A percentile compares a stretch with the other conserved stretches of the same genome.
Evolutionary conservation across 2,113 vertebrate genomes (phyloP).

Genomic region (Recurvirostra avosetta): DNA sequence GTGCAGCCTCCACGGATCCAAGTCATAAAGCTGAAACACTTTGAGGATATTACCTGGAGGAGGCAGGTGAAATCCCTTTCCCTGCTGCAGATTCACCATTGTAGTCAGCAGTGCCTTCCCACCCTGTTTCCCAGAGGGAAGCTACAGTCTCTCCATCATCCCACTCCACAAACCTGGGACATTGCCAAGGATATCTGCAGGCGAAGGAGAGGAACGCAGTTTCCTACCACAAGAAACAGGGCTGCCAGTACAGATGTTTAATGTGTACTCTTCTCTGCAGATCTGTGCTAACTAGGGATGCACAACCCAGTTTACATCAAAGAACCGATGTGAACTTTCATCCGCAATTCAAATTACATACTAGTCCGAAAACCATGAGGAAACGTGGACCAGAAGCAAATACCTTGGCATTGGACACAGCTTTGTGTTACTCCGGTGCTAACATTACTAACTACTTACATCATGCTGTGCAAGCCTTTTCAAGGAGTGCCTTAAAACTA

Average conservation of each 20-base stretch:
- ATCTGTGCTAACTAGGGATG: background rate
- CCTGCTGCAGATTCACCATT: background rate
- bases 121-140: background rate
- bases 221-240: slow-evolving; percentile 16
- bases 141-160: background rate
- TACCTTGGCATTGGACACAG: background rate
- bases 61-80: background rate
- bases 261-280: background rate
- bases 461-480: background rate
- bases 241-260: background rate
- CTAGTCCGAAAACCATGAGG: background rate
- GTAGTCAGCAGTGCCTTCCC: background rate
- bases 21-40: background rate
- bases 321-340: background rate
- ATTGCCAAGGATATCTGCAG: background rate
- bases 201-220: background rate
- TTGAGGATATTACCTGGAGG: background rate
- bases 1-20: background rate
- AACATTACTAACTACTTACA: background rate
- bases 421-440: background rate
- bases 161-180: background rate
- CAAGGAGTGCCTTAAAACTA: background rate
- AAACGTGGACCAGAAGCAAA: background rate
- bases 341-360: background rate
- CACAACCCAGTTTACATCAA: background rate